Conservation (phyloP, 2,797 vertebrate species). For the Columba guinea region DNA sequence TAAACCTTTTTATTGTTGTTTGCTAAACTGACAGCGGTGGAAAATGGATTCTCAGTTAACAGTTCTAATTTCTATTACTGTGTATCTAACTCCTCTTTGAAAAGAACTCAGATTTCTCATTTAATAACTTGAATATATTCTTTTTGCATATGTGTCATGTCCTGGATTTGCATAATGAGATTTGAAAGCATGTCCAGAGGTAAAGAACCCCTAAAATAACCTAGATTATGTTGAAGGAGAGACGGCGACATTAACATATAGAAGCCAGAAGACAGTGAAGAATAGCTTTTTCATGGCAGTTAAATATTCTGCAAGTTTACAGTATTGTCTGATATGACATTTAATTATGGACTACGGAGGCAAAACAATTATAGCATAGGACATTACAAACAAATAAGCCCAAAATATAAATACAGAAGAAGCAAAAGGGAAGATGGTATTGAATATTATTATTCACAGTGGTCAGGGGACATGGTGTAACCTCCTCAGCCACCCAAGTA, state of each 20-base stretch:
- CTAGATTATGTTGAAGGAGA: conserved; percentile 8
- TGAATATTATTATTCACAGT: neutral
- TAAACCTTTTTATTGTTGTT: neutral
- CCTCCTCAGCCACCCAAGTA: neutral
- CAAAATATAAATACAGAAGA: neutral
- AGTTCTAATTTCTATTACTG: conserved; percentile 17
- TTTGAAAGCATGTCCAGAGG: conserved; percentile 43
- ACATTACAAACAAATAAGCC: neutral
- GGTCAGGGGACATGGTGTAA: neutral
- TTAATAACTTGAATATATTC: conserved; percentile 34
- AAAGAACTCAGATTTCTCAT: conserved; percentile 6
- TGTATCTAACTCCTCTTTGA: neutral
- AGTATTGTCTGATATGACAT: conserved; percentile 23
- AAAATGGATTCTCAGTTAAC: conserved; percentile 24
- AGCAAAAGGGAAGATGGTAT: neutral
- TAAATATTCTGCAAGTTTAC: conserved; percentile 52
- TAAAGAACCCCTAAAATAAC: conserved; percentile 29
- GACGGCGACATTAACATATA: conserved; percentile 26
- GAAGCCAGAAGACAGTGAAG: conserved; percentile 4
- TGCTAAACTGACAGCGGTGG: conserved; percentile 12
- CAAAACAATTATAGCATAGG: conserved; percentile 9
- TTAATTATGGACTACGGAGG: conserved; percentile 32
- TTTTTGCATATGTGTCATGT: conserved; percentile 6
- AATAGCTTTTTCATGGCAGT: conserved; percentile 18
- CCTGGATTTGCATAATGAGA: conserved; percentile 54